phyloP scores from a whole-genome alignment of 1,140 invertebrate genomes.

The Cotesia chilonis region DNA sequence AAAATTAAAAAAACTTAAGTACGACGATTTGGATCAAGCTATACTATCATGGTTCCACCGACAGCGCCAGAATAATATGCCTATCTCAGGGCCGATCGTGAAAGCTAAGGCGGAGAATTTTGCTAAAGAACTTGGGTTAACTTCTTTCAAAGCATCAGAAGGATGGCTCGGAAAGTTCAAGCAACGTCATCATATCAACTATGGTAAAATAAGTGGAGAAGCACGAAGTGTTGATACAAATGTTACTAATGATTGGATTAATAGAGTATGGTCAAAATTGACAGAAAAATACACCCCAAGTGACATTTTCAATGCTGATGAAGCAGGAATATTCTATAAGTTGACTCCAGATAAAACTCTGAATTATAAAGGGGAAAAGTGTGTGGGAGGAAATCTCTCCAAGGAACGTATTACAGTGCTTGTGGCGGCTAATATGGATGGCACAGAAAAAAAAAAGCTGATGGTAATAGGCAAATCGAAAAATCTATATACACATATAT shows the following conservation, averaged over 20 bases:
- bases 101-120: conserved; percentile 42
- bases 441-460: conserved; percentile 21
- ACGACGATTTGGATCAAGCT: conserved; percentile 39
- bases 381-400: conserved; percentile 4
- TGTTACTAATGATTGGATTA: too few relatives aligned
- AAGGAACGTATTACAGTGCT: conserved; percentile 8
- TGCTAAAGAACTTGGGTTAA: conserved; percentile 25
- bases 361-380: not conserved
- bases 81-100: conserved; percentile 34
- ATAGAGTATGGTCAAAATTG: too few relatives aligned
- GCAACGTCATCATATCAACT: too few relatives aligned
- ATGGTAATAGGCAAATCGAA: conserved; percentile 9
- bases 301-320: too few relatives aligned
- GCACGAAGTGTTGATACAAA: too few relatives aligned
- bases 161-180: too few relatives aligned
- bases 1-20: conserved; percentile 36
- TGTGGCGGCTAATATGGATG: conserved; percentile 10
- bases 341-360: too few relatives aligned
- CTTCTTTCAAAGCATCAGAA: conserved; percentile 38
- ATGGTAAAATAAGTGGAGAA: too few relatives aligned
- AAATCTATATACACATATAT: not conserved
- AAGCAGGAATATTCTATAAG: too few relatives aligned
- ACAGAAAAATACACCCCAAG: too few relatives aligned
- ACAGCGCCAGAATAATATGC: conserved; percentile 32
- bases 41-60: conserved; percentile 40